Percentiles rank a stretch among this genome's conserved stretches.
phyloP scores from a whole-genome alignment of 2,888 invertebrate genomes.

The Meta bourneti region DNA sequence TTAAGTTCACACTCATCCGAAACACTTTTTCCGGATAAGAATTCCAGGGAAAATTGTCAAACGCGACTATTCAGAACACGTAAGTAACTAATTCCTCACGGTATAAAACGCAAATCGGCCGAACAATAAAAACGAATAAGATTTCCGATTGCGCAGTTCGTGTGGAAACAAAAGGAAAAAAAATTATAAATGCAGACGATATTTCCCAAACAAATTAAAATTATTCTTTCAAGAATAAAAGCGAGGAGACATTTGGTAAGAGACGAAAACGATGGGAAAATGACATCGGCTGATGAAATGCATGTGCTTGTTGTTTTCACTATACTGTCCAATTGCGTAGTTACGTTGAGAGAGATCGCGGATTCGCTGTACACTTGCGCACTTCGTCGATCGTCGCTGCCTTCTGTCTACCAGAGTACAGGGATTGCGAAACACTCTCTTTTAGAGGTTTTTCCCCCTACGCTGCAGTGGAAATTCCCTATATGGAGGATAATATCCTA shows the following conservation, averaged over 20 bases:
- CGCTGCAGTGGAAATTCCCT: constrained; percentile 54
- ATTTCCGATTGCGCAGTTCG: constrained; percentile 38
- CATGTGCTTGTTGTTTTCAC: constrained; percentile 31
- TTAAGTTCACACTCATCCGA: too few species aligned
- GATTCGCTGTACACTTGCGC: constrained; percentile 11
- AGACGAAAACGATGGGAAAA: too few species aligned
- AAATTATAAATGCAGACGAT: neutral
- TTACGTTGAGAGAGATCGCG: neutral
- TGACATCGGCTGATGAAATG: constrained; percentile 7
- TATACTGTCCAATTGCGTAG: constrained; percentile 48
- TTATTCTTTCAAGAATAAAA: neutral
- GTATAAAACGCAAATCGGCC: too few species aligned
- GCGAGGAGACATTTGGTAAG: too few species aligned
- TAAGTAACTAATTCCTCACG: too few species aligned
- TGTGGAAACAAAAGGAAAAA: neutral
- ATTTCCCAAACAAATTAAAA: constrained; percentile 23
- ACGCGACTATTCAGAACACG: too few species aligned
- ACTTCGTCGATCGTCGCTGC: constrained; percentile 12
- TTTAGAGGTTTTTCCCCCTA: constrained; percentile 36
- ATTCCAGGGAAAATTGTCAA: too few species aligned
- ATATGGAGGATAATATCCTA: neutral
- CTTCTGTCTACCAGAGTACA: constrained; percentile 41
- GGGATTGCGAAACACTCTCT: constrained; percentile 55
- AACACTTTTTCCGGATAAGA: too few species aligned
- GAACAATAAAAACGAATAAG: neutral